A percentile compares a stretch with the other conserved stretches of the same genome.
These are phyloP conservation scores for Pseudochirops corinnae DNA, from an alignment of 2,797 vertebrate genomes.

Conservation along the genomic window DNA sequence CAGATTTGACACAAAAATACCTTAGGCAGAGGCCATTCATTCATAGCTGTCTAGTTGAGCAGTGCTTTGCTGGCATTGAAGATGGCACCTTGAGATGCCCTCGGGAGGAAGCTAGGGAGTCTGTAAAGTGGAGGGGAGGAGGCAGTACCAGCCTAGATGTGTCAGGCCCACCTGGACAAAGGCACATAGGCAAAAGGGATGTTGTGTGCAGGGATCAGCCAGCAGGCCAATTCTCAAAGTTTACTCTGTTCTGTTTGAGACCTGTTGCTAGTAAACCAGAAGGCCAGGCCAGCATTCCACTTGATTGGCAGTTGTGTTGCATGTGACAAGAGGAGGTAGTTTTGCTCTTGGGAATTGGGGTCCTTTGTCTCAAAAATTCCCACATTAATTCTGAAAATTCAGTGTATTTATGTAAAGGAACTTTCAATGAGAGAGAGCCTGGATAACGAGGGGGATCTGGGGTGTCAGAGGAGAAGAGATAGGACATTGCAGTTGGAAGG, in stretches of 20 bases:
- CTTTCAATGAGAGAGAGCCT: neutral
- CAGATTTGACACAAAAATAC: neutral
- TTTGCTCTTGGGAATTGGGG: neutral
- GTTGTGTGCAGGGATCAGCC: neutral
- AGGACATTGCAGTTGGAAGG: too few relatives aligned
- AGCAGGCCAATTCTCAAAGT: neutral
- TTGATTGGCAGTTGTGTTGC: neutral
- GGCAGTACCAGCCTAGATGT: neutral
- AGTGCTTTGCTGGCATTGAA: neutral
- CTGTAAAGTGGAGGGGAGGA: neutral
- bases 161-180: neutral
- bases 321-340: neutral
- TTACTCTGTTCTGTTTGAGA: neutral
- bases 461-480: neutral
- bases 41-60: neutral
- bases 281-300: too few relatives aligned
- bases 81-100: neutral
- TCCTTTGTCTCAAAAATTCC: neutral
- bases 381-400: neutral
- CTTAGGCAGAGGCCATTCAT: neutral
- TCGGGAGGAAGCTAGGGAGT: neutral
- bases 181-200: neutral
- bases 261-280: neutral
- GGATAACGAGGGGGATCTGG: too few relatives aligned
- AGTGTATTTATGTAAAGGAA: neutral